Conservation (phyloP, 2,113 vertebrate species). For the Pantherophis guttatus region DNA sequence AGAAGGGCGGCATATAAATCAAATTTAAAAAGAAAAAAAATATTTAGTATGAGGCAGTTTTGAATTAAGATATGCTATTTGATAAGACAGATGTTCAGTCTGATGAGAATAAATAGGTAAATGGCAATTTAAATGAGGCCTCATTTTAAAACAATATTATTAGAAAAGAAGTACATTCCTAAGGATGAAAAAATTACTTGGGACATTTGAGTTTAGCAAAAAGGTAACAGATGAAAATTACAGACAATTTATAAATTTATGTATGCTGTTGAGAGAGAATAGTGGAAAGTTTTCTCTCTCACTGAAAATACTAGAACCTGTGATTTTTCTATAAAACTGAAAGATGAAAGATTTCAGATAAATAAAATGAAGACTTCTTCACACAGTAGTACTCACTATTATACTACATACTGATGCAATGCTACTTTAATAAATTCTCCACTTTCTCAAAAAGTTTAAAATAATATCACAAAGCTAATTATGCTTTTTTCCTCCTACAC, state of each 20-base stretch:
- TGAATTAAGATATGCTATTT: not conserved
- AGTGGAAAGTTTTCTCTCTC: not conserved
- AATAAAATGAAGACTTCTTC: not conserved
- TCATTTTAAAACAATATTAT: not conserved
- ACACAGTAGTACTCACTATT: not conserved
- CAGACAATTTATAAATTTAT: not conserved
- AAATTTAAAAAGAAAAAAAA: too few species aligned
- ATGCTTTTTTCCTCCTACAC: constrained; percentile 27
- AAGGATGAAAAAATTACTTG: not conserved
- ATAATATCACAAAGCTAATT: constrained; percentile 37
- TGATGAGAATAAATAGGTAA: not conserved
- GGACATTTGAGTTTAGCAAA: not conserved
- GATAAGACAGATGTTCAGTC: not conserved
- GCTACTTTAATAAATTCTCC: constrained; percentile 26
- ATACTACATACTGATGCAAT: not conserved
- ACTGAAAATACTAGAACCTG: not conserved
- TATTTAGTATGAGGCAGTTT: too few species aligned
- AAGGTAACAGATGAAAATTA: not conserved
- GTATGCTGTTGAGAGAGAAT: not conserved
- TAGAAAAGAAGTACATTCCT: not conserved
- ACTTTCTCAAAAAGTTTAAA: constrained; percentile 33
- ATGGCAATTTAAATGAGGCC: not conserved
- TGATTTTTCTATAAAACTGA: not conserved
- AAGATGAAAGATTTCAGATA: not conserved
- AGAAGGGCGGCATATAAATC: too few species aligned